Conservation (phyloP, 2,888 invertebrate species). For the Drosophila borealis region DNA sequence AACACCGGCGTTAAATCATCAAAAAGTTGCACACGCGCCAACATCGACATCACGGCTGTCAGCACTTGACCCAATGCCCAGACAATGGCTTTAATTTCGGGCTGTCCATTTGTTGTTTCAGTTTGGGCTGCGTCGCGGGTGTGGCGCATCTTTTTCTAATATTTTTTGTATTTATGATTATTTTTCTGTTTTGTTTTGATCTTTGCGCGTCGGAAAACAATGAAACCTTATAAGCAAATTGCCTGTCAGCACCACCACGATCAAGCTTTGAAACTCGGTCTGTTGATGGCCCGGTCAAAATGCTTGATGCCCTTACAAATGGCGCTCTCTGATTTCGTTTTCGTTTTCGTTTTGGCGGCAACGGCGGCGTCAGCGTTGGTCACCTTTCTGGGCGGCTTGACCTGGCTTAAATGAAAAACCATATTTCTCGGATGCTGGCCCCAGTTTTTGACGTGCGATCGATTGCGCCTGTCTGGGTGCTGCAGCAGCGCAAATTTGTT, state of each 20-base stretch:
- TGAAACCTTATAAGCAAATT: constrained; percentile 69
- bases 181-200: constrained; percentile 62
- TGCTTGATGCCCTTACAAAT: constrained; percentile 71
- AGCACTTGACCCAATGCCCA: constrained; percentile 77
- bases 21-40: constrained; percentile 63
- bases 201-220: constrained; percentile 70
- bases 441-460: constrained; percentile 79
- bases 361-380: constrained; percentile 37
- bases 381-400: constrained; percentile 76
- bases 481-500: constrained; percentile 71
- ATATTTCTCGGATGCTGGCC: constrained; percentile 74
- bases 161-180: constrained; percentile 39
- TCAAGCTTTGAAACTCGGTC: constrained; percentile 37
- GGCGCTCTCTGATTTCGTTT: constrained; percentile 66
- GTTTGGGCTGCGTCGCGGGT: constrained; percentile 62
- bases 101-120: constrained; percentile 64
- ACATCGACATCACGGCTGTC: constrained; percentile 49
- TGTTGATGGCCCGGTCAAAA: constrained; percentile 67
- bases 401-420: constrained; percentile 80
- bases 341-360: constrained; percentile 63
- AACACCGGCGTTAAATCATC: constrained; percentile 52
- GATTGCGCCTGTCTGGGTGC: constrained; percentile 74
- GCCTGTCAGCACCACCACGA: constrained; percentile 66
- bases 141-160: constrained; percentile 73
- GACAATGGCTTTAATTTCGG: constrained; percentile 75